Percentiles rank a stretch among this genome's conserved stretches.
Evolutionary conservation across 2,888 invertebrate species (phyloP).

Genomic region (Imbricaverruca yamaguchii): DNA sequence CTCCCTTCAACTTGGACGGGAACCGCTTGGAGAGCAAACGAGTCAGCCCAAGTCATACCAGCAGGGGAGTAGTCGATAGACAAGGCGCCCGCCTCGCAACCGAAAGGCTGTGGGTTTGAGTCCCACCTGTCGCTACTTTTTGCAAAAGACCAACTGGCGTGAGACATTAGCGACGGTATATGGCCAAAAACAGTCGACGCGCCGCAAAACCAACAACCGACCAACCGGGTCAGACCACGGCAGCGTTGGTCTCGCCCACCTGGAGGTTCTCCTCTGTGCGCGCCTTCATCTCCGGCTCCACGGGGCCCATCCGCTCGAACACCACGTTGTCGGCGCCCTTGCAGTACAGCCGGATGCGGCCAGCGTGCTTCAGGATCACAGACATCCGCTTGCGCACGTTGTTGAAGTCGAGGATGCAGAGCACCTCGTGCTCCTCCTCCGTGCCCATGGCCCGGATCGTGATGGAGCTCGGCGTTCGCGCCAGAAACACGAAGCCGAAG

Average conservation of each 20-base stretch:
- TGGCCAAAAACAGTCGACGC: too few relatives aligned
- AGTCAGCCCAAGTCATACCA: too few relatives aligned
- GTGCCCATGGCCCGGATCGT: slow-evolving; percentile 65
- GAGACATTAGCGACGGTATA: too few relatives aligned
- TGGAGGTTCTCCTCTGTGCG: slow-evolving; percentile 90
- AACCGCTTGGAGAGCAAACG: too few relatives aligned
- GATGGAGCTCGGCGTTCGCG: slow-evolving; percentile 83
- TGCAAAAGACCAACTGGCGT: too few relatives aligned
- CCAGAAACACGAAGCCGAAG: slow-evolving; percentile 96
- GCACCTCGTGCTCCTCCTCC: slow-evolving; percentile 67
- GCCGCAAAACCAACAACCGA: too few relatives aligned
- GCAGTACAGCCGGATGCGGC: slow-evolving; percentile 79
- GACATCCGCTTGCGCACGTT: slow-evolving; percentile 99
- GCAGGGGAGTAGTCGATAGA: too few relatives aligned
- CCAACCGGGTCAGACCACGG: too few relatives aligned
- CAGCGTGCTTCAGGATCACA: slow-evolving; percentile 77
- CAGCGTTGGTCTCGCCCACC: slow-evolving; percentile 51
- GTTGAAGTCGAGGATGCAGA: slow-evolving; percentile 98
- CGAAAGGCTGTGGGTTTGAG: too few relatives aligned
- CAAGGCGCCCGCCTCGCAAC: too few relatives aligned
- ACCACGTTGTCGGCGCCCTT: slow-evolving; percentile 99
- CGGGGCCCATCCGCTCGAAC: slow-evolving; percentile 77
- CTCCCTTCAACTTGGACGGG: too few relatives aligned
- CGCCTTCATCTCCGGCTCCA: slow-evolving; percentile 65
- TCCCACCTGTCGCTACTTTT: too few relatives aligned